Base-by-base conservation (phyloP, 2,113 vertebrate species). In the Phrynosoma blainvillii region DNA sequence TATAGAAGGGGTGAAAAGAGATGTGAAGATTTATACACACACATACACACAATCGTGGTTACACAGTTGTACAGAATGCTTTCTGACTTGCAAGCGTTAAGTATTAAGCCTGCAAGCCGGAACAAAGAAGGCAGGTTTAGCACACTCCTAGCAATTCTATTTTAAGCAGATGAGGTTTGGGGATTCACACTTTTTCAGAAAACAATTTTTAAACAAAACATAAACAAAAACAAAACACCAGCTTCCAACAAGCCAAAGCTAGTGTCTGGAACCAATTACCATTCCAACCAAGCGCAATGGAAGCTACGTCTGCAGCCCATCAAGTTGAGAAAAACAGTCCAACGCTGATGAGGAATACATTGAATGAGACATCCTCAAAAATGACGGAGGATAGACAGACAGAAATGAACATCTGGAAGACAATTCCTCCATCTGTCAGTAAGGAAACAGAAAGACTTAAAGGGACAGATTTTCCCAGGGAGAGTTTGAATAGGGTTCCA, bases 371-470 rank as follows among this genome's bases (percentile, higher is more conserved):
- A 77, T 70, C 84, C 92, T 78, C 77, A 18, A 74, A 27, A 87
- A 90, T 68, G 59, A 75, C 36, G 85, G 65, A 59, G 62, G 56
- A 92, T 87, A 87, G 56, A 82, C 90, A 62, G 18, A 80, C 5
- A 18, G 91, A 76, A 65, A 92, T 66, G n/a, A 89, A 78, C 9
- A 84, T 81, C 13, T 62, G 62, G 84, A 73, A 90, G 92, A 91
- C 82, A 52, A 88, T 59, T 92, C 84, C 86, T 92, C 89, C 66
- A 89, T 65, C 65, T 93, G 62, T 79, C 16, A 73, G 54, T 79
- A 92, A 92, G 1, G 47, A 89, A 52, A 78, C 84, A 92, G 88
- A 42, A 74, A 65, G 93, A 36, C 87, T 80, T 88, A 79, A 87
- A 36, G 32, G 62, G 79, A 2, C 0, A 32, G 42, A 56, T 79